Percentiles rank a stretch among this genome's conserved stretches.
These are phyloP conservation scores for Brenthis ino DNA, from an alignment of 2,888 invertebrate species.

Conservation along the genomic window DNA sequence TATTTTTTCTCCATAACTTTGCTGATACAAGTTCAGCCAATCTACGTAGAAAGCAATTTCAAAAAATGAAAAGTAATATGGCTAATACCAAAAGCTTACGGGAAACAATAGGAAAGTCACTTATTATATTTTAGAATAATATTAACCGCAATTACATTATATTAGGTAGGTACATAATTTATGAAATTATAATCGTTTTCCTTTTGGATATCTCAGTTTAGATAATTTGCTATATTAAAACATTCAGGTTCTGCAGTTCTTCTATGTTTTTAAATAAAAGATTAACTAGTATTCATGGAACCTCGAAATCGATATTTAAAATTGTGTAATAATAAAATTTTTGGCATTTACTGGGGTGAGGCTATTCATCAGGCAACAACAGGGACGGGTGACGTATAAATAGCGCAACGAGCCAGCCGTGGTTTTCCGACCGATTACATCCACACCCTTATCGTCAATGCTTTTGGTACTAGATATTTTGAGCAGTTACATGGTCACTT, in stretches of 20 bases:
- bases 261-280: background rate
- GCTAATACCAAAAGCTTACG: too few relatives aligned
- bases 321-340: background rate
- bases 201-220: background rate
- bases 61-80: too few relatives aligned
- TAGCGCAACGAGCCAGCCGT: conserved; percentile 64
- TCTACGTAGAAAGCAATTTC: too few relatives aligned
- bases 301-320: background rate
- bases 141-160: too few relatives aligned
- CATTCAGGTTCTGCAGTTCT: background rate
- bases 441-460: conserved; percentile 32
- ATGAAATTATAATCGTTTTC: background rate
- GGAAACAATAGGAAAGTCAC: too few relatives aligned
- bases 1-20: too few relatives aligned
- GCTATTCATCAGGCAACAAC: conserved; percentile 35
- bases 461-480: conserved; percentile 22
- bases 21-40: too few relatives aligned
- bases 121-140: too few relatives aligned
- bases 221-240: background rate
- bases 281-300: background rate
- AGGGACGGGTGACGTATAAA: conserved; percentile 44
- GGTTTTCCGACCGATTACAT: conserved; percentile 43
- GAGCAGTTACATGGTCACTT: conserved; percentile 11
- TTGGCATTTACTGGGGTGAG: conserved; percentile 6
- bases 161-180: background rate